Conservation (phyloP, 2,888 invertebrate genomes). For the Cephonodes hylas region DNA sequence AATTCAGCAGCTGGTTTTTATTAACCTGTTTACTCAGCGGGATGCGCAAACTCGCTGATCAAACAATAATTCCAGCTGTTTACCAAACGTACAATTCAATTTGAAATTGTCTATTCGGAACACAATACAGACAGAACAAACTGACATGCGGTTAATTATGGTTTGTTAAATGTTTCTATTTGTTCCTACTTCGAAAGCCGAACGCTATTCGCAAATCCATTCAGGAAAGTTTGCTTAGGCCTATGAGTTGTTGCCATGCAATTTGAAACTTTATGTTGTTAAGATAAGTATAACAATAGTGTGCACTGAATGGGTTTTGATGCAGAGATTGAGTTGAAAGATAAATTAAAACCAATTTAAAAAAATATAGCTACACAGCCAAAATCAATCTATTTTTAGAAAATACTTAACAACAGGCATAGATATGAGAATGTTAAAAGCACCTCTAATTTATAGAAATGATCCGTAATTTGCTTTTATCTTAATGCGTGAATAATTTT, state of each 20-base stretch:
- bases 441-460: too few species aligned
- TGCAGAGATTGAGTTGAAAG: not conserved
- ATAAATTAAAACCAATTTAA: not conserved
- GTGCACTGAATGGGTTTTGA: not conserved
- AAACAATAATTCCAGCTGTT: slow-evolving; percentile 8
- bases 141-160: slow-evolving; percentile 30
- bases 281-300: not conserved
- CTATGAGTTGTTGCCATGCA: not conserved
- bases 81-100: slow-evolving; percentile 11
- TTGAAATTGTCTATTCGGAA: slow-evolving; percentile 16
- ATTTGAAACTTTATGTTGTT: not conserved
- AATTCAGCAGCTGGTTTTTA: not conserved
- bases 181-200: slow-evolving; percentile 19
- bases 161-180: slow-evolving; percentile 32
- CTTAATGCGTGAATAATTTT: too few species aligned
- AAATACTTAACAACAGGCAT: too few species aligned
- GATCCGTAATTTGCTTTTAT: too few species aligned
- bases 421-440: too few species aligned
- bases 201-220: slow-evolving; percentile 37
- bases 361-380: too few species aligned
- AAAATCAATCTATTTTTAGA: too few species aligned
- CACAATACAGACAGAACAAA: slow-evolving; percentile 24
- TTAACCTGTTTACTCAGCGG: not conserved
- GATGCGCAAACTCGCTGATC: not conserved
- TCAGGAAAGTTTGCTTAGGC: slow-evolving; percentile 18